These are phyloP conservation scores for Lordiphosa clarofinis DNA, from an alignment of 1,140 invertebrate species.

Conservation along the genomic window DNA sequence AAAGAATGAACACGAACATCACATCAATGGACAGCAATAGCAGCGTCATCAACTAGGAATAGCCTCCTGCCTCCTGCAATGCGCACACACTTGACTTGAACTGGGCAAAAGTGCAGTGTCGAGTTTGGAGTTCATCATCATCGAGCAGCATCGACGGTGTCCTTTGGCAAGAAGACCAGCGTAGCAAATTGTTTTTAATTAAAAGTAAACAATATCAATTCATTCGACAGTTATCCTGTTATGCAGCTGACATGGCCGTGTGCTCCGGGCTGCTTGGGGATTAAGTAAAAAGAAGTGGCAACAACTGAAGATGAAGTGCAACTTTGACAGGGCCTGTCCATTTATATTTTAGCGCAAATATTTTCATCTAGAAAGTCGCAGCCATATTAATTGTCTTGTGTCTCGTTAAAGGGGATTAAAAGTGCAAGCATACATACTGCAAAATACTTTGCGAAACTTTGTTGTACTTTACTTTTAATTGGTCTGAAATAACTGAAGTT, in stretches of 20 bases:
- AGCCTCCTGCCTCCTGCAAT: not conserved
- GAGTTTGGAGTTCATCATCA: slow-evolving; percentile 14
- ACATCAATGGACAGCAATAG: too few relatives aligned
- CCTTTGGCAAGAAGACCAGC: slow-evolving; percentile 68
- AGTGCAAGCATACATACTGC: not conserved
- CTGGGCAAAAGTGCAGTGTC: slow-evolving; percentile 9
- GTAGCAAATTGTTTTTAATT: slow-evolving; percentile 78
- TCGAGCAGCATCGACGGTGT: slow-evolving; percentile 21
- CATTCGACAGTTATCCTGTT: slow-evolving; percentile 76
- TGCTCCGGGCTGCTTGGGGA: slow-evolving; percentile 34
- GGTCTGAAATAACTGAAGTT: slow-evolving; percentile 53
- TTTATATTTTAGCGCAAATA: slow-evolving; percentile 46
- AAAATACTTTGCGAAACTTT: slow-evolving; percentile 32
- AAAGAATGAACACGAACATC: slow-evolving; percentile 24
- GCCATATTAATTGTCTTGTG: slow-evolving; percentile 65
- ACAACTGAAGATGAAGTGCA: slow-evolving; percentile 12
- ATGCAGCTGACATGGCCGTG: slow-evolving; percentile 58
- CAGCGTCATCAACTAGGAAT: slow-evolving; percentile 28
- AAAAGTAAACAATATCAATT: slow-evolving; percentile 77
- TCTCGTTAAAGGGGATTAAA: slow-evolving; percentile 43
- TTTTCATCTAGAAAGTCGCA: slow-evolving; percentile 14
- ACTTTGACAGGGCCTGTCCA: slow-evolving; percentile 54
- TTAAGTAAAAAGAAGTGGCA: slow-evolving; percentile 30
- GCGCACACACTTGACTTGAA: slow-evolving; percentile 10
- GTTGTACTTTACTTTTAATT: slow-evolving; percentile 57